Base-by-base conservation (phyloP, 2,888 invertebrate species). In the Limulus polyphemus region DNA sequence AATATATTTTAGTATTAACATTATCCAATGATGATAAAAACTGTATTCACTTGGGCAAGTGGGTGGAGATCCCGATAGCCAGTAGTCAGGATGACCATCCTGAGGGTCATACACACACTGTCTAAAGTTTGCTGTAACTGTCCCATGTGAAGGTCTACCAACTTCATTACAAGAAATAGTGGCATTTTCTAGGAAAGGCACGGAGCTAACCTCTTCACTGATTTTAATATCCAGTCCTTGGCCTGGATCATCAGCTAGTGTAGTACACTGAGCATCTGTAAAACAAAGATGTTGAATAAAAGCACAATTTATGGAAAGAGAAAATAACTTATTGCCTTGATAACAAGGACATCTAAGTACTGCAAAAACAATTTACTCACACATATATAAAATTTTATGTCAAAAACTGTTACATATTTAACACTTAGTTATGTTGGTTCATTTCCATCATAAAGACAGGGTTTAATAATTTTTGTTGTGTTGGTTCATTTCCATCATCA, bases 81-180 rank as follows among this genome's bases (percentile, higher is more conserved):
- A 76, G 63, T 76, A 76, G 52, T 73, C 72, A 10, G 70, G 62
- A 72, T 78, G 76, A 77, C 84, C 84, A 51, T 88, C 85, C 77
- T 90, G 89, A 0, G 94, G 94, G 77, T 95, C 93, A 74, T 92
- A 95, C 46, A 93, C 94, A 76, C 97, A 97, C 75, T 97, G 94
- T 65, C 95, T 84, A 76, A 92, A 93, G 1, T 83, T 81, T 10
- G 93, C 84, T 5, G 90, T 86, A 0, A 88, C 82, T 2, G 93
- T 91, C 71, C 86, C 85, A 68, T 90, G 80, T 10, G 92, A 75
- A 59, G 84, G 84, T 65, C 88, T 82, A 46, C 93, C 93, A 51
- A 85, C 81, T 60, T 83, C 84, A 58, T 83, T 83, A 73, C 94
- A 93, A 60, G 83, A 84, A 11, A 93, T 81, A 0, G 92, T 92